Evolutionary conservation across 2,113 vertebrate species (phyloP), one percentile per base, ranked within the genome.

Genomic region (Tetrao urogallus): DNA sequence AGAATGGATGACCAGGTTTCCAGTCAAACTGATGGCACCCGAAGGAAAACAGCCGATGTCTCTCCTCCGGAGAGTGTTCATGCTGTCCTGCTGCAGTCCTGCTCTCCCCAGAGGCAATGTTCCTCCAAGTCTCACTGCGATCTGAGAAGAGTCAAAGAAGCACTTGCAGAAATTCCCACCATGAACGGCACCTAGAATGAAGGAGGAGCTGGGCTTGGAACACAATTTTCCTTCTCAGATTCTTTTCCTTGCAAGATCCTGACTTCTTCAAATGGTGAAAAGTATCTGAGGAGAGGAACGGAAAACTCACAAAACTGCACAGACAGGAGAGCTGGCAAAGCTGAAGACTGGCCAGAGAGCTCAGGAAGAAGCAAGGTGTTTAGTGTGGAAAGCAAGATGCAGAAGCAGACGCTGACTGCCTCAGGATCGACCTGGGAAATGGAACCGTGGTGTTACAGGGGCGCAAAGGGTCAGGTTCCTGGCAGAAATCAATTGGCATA

Each of bases 401-500:
- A 88, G 58, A 93, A 9, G 43, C 60, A 63, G 72, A 81, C 61
- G 10, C 28, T 73, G 24, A 3, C 48, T 75, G 66, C 67, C 34
- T 48, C 43, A 90, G 24, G 28, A 91, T 14, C 34, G 69, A 24
- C n/a, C 40, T 54, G 70, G 60, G 42, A 82, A n/a, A 16, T 5
- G 1, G 28, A 61, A 69, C 7, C 43, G 52, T 47, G 58, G n/a
- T 32, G 16, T 19, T 15, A 43, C 0, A 0, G 42, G 30, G 28
- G 1, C 56, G 50, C 47, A 40, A 60, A 82, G 9, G 32, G 30
- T 69, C 0, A 0, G 58, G 9, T 7, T 89, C 61, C 61, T 78
- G 74, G 36, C 80, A 54, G 72, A 43, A 4, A 65, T 75, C 40
- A 8, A 17, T 36, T 88, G n/a, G 57, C 45, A 8, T 30, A 79